These are phyloP conservation scores for Spialia ferax DNA, from an alignment of 2,888 invertebrate species.

Conservation along the genomic window DNA sequence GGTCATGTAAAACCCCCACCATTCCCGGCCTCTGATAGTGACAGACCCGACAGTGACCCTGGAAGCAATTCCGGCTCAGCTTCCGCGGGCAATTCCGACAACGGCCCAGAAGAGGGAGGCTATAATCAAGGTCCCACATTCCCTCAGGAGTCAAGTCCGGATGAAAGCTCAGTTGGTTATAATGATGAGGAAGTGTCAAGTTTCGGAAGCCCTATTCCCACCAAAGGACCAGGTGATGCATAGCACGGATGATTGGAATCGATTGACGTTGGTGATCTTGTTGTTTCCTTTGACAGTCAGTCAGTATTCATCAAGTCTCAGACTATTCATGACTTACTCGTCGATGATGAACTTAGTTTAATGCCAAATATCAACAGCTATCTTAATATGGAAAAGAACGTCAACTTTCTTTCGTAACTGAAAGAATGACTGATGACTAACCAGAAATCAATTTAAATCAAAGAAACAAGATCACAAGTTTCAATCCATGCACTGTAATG, in stretches of 20 bases:
- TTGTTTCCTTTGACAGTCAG: slow-evolving; percentile 46
- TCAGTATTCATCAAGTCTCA: slow-evolving; percentile 43
- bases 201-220: slow-evolving; percentile 65
- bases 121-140: slow-evolving; percentile 50
- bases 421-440: slow-evolving; percentile 44
- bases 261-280: slow-evolving; percentile 80
- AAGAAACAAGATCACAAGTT: slow-evolving; percentile 70
- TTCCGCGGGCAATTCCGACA: slow-evolving; percentile 41
- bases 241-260: slow-evolving; percentile 70
- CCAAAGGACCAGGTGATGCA: slow-evolving; percentile 82
- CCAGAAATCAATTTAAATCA: slow-evolving; percentile 40
- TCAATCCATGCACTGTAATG: slow-evolving; percentile 66
- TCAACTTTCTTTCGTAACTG: slow-evolving; percentile 44
- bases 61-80: slow-evolving; percentile 43
- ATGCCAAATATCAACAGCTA: slow-evolving; percentile 34
- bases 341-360: slow-evolving; percentile 26
- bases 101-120: slow-evolving; percentile 47
- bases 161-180: slow-evolving; percentile 54
- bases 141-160: slow-evolving; percentile 44
- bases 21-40: slow-evolving; percentile 69
- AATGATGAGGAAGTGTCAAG: slow-evolving; percentile 67
- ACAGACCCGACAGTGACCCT: slow-evolving; percentile 59
- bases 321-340: slow-evolving; percentile 28
- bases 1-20: slow-evolving; percentile 85
- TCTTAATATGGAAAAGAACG: slow-evolving; percentile 25